Evolutionary conservation across 2,113 vertebrate genomes (phyloP).

Genomic region (Cololabis saira): DNA sequence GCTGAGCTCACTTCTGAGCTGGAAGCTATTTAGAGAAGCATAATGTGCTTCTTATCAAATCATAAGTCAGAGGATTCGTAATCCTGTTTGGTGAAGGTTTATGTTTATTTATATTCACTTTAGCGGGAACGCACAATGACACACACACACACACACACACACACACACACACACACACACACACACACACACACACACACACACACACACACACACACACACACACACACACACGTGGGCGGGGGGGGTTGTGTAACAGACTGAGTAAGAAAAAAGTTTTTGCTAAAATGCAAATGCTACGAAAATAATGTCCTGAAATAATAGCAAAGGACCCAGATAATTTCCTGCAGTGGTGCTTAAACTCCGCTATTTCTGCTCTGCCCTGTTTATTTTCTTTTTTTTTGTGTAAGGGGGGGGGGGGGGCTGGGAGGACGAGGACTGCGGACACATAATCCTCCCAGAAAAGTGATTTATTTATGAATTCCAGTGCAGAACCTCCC

Average conservation of each 20-base stretch:
- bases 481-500: constrained; percentile 78
- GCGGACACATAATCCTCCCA: constrained; percentile 83
- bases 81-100: constrained; percentile 13
- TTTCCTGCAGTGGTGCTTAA: constrained; percentile 81
- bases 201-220: constrained; percentile 14
- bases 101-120: constrained; percentile 13
- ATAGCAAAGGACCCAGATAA: constrained; percentile 78
- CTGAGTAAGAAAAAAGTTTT: constrained; percentile 25
- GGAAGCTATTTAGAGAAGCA: constrained; percentile 41
- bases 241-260: constrained; percentile 37
- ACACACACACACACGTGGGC: background rate
- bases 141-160: background rate
- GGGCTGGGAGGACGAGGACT: constrained; percentile 53
- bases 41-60: constrained; percentile 8
- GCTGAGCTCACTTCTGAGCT: constrained; percentile 28
- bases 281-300: constrained; percentile 70
- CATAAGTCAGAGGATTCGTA: constrained; percentile 17
- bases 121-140: constrained; percentile 14
- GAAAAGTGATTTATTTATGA: constrained; percentile 87
- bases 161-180: constrained; percentile 1
- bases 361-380: constrained; percentile 80
- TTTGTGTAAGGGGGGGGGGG: constrained; percentile 56
- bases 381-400: constrained; percentile 84
- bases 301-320: constrained; percentile 78
- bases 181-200: background rate